Conservation (phyloP, 2,888 invertebrate genomes). For the Eilema griseolum region DNA sequence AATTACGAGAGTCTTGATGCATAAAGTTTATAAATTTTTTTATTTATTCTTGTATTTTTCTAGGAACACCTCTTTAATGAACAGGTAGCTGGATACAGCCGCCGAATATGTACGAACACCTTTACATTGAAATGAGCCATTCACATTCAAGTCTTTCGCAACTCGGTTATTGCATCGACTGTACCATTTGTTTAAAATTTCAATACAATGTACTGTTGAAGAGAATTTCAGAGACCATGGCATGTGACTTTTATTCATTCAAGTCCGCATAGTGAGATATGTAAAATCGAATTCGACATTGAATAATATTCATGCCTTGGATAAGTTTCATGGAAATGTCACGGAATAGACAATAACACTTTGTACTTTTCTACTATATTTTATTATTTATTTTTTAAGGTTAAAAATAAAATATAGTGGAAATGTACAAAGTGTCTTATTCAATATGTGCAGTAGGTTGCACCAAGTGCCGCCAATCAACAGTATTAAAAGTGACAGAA, state of each 20-base stretch:
- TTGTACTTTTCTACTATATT: too few relatives aligned
- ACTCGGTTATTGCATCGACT: slow-evolving; percentile 64
- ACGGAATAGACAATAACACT: too few relatives aligned
- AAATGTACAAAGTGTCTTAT: too few relatives aligned
- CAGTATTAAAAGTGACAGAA: too few relatives aligned
- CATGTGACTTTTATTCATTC: slow-evolving; percentile 71
- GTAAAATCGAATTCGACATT: slow-evolving; percentile 65
- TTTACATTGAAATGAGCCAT: slow-evolving; percentile 72
- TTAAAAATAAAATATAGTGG: too few relatives aligned
- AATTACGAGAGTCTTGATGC: background rate
- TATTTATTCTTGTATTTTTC: background rate
- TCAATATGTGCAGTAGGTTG: too few relatives aligned
- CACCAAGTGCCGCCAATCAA: too few relatives aligned
- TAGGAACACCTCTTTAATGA: background rate
- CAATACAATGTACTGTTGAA: slow-evolving; percentile 66
- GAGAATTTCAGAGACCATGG: slow-evolving; percentile 54
- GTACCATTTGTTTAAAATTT: slow-evolving; percentile 73
- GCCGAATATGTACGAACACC: slow-evolving; percentile 49
- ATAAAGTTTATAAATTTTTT: background rate
- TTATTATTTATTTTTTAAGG: too few relatives aligned
- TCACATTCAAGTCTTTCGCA: slow-evolving; percentile 61
- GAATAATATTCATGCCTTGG: slow-evolving; percentile 56
- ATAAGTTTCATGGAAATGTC: slow-evolving; percentile 50
- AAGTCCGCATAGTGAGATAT: slow-evolving; percentile 55
- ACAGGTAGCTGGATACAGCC: slow-evolving; percentile 25